Percentiles rank a stretch among this genome's conserved stretches.
phyloP scores from a whole-genome alignment of 2,888 invertebrate genomes.

The Calliopum simillimum region DNA sequence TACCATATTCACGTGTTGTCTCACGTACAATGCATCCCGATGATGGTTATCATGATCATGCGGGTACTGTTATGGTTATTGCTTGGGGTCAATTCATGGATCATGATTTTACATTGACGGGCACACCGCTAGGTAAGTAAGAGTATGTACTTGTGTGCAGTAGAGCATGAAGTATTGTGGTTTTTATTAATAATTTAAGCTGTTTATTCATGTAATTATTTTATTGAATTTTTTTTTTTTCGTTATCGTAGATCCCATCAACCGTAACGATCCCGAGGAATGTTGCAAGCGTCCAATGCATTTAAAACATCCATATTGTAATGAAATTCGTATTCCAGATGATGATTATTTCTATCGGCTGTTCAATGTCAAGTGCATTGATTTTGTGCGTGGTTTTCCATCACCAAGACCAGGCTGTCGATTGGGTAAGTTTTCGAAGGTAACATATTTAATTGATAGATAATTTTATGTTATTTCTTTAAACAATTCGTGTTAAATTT shows the following conservation, averaged over 20 bases:
- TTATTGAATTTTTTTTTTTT: neutral
- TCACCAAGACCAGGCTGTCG: constrained; percentile 88
- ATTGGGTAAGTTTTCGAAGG: constrained; percentile 72
- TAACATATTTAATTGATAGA: neutral
- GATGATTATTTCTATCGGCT: constrained; percentile 92
- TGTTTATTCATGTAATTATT: neutral
- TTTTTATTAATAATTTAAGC: neutral
- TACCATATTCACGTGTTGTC: constrained; percentile 86
- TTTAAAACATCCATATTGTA: constrained; percentile 89
- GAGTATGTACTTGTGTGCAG: too few species aligned
- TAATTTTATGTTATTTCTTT: too few species aligned
- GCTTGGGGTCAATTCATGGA: constrained; percentile 97
- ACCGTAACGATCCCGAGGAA: constrained; percentile 91
- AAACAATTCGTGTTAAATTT: neutral
- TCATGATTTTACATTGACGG: constrained; percentile 91
- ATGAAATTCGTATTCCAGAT: constrained; percentile 88
- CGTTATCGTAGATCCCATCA: constrained; percentile 76
- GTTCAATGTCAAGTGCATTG: constrained; percentile 87
- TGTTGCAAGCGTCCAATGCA: constrained; percentile 87
- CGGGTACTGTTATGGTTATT: constrained; percentile 88
- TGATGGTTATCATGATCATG: constrained; percentile 93
- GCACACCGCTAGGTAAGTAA: constrained; percentile 86
- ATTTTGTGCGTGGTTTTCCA: constrained; percentile 90
- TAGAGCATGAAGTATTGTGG: neutral
- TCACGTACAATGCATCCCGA: constrained; percentile 93